Base-by-base conservation (phyloP, 2,888 invertebrate genomes). In the Meliscaeva auricollis region DNA sequence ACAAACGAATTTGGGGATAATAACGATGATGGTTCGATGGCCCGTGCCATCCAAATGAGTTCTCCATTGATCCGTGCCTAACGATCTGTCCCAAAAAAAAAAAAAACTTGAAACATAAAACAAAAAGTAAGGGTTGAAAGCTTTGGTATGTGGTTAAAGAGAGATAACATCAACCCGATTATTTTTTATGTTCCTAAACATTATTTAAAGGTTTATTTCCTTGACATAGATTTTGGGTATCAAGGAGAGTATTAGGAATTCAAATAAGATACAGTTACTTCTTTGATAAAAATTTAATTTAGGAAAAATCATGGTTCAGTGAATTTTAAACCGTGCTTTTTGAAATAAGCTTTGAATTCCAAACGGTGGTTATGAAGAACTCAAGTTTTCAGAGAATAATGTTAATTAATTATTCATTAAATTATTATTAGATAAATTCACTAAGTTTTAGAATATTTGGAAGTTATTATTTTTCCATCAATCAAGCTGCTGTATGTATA, bases 1-100 rank as follows among this genome's bases (percentile, higher is more conserved):
- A 35, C 9, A 35, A 35, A 35, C 9, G 50, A n/a, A 66, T 66
- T 66, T 50, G 17, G 50, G 66, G 35, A 66, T 64, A 30, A 64
- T 46, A 66, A 17, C 58, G 13, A 58, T 54, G 30, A 54, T 9
- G 32, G 48, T 66, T 66, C 50, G 35, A 38, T 50, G 48, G 50
- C 35, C 22, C 35, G 50, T 66, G 50, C 20, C 35, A 46, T 66
- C 35, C 20, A 32, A 66, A 66, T 50, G 48, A 50, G 22, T 66
- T 66, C 35, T 66, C 50, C 22, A 66, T 35, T 66, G 50, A 66
- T 66, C 66, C 50, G 17, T 26, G 4, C 26, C 26, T 35, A 35
- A 35, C 50, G 66, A 35, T 35, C 48, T 50, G 46, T 64, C 7
- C 50, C 26, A 13, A 22, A 26, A 52, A 52, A 13, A 13, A 38